Conservation (phyloP, 2,113 vertebrate genomes). For the Stercorarius parasiticus region DNA sequence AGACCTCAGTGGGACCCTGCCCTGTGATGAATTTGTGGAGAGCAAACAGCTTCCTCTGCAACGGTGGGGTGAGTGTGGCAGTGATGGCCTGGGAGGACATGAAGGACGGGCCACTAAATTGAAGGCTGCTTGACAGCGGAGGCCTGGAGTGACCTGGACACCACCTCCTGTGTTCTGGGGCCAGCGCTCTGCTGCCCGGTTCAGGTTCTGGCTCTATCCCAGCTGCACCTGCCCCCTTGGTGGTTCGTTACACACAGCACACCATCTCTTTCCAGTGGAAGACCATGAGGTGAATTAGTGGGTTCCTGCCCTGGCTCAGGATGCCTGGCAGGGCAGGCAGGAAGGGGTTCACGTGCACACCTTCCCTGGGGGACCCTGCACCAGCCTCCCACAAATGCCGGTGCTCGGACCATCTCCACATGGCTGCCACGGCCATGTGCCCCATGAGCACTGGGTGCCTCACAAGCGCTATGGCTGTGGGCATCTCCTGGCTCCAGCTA, state of each 20-base stretch:
- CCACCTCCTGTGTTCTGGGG: neutral
- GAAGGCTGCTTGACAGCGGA: neutral
- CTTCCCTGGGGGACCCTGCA: neutral
- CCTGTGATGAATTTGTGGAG: neutral
- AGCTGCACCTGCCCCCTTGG: neutral
- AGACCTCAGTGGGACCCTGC: neutral
- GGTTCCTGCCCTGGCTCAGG: neutral
- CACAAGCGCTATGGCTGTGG: fast-evolving
- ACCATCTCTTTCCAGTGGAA: neutral
- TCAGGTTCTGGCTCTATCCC: neutral
- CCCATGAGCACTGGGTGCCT: neutral
- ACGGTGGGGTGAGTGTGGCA: fast-evolving
- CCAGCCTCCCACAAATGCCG: neutral
- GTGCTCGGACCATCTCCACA: neutral
- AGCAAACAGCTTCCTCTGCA: neutral
- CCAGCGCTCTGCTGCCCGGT: neutral
- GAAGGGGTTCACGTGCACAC: neutral
- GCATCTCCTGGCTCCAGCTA: neutral
- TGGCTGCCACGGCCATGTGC: fast-evolving
- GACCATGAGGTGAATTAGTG: fast-evolving
- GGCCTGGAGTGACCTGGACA: neutral
- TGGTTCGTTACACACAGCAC: neutral
- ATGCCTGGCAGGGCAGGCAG: neutral
- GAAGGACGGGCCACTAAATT: neutral
- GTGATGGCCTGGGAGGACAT: fast-evolving